Conservation (phyloP, 2,113 vertebrate genomes). For the Trichomycterus rosablanca region DNA sequence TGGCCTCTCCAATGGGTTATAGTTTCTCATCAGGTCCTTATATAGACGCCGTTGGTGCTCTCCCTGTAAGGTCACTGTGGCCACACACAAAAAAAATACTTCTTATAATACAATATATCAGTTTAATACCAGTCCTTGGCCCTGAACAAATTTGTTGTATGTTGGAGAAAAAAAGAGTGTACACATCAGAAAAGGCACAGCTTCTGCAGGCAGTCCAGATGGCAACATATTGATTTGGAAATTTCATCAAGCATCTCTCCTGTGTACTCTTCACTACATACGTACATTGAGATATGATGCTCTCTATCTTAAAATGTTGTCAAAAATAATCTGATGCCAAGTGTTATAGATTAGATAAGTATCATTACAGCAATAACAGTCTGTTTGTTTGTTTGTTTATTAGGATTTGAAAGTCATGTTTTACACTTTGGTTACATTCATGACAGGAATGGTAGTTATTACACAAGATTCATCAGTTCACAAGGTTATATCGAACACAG, state of each 20-base stretch:
- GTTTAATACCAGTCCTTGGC: not conserved
- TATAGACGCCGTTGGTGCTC: constrained; percentile 86
- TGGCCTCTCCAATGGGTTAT: constrained; percentile 84
- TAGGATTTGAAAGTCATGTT: too few relatives aligned
- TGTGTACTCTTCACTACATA: not conserved
- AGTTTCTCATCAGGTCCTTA: constrained; percentile 83
- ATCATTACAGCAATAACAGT: too few relatives aligned
- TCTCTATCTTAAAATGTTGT: too few relatives aligned
- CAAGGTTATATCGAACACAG: too few relatives aligned
- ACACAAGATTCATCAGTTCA: too few relatives aligned
- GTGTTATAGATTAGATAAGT: too few relatives aligned
- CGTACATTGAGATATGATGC: not conserved
- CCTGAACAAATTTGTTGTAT: too few relatives aligned
- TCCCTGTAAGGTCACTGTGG: constrained; percentile 79
- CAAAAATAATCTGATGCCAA: too few relatives aligned
- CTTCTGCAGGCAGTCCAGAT: constrained; percentile 6
- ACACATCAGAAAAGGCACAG: not conserved
- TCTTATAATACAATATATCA: too few relatives aligned
- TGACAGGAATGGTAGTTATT: too few relatives aligned
- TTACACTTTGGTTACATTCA: too few relatives aligned
- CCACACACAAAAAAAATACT: constrained; percentile 13
- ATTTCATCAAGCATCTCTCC: constrained; percentile 2
- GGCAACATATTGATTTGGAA: constrained; percentile 18
- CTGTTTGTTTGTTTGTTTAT: too few relatives aligned
- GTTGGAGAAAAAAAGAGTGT: not conserved